A percentile compares a stretch with the other conserved stretches of the same genome.
These are phyloP conservation scores for Acleris emargana DNA, from an alignment of 2,888 invertebrate genomes.

Conservation along the genomic window DNA sequence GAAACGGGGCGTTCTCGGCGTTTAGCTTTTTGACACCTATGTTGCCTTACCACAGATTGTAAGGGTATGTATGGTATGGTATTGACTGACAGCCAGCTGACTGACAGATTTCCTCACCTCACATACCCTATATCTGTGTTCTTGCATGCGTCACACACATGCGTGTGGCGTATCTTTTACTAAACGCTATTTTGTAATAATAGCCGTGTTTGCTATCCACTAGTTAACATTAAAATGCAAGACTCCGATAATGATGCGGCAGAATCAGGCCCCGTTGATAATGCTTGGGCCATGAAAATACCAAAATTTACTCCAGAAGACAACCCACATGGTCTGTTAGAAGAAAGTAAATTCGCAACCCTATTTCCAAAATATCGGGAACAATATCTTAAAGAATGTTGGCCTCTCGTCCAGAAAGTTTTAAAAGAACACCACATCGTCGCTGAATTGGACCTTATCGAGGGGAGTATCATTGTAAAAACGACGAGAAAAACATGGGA, in stretches of 20 bases:
- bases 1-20: no score
- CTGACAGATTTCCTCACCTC: background rate
- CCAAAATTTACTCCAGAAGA: constrained; percentile 94
- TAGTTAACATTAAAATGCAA: constrained; percentile 47
- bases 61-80: no score
- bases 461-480: constrained; percentile 96
- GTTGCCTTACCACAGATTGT: no score
- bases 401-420: constrained; percentile 96
- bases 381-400: constrained; percentile 96
- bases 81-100: no score
- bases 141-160: no score
- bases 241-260: constrained; percentile 55
- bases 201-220: background rate
- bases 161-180: background rate
- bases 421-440: constrained; percentile 90
- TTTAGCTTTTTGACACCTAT: no score
- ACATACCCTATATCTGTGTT: no score
- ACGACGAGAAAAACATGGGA: constrained; percentile 99
- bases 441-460: constrained; percentile 95
- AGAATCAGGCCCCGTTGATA: constrained; percentile 86
- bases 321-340: constrained; percentile 93
- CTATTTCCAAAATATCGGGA: constrained; percentile 99
- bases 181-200: background rate
- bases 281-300: constrained; percentile 94
- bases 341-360: constrained; percentile 98